A percentile compares a stretch with the other conserved stretches of the same genome.
Conservation (phyloP, 1,140 invertebrate genomes). For the Drosophila cardini region DNA sequence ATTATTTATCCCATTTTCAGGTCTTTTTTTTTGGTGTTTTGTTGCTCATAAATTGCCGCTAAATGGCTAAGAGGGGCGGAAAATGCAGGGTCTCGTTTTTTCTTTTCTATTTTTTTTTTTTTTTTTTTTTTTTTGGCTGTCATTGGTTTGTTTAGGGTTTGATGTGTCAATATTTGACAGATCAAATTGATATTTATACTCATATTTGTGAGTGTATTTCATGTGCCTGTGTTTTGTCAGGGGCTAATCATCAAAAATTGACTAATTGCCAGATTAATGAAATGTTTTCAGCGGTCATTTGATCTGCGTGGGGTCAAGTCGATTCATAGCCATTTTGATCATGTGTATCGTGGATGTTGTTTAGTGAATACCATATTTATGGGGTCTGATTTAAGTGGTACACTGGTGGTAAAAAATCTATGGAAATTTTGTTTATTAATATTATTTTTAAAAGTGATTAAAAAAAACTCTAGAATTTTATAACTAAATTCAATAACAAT, state of each 20-base stretch:
- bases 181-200: slow-evolving; percentile 83
- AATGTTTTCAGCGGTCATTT: slow-evolving; percentile 24
- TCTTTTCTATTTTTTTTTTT: too few species aligned
- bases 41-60: slow-evolving; percentile 81
- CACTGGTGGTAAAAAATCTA: too few species aligned
- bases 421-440: too few species aligned
- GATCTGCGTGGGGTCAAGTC: slow-evolving; percentile 41
- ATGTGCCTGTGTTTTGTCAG: slow-evolving; percentile 45
- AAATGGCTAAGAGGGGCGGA: slow-evolving; percentile 52
- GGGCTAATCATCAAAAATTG: slow-evolving; percentile 49
- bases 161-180: slow-evolving; percentile 84
- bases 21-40: slow-evolving; percentile 74
- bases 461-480: too few species aligned
- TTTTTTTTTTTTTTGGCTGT: slow-evolving; percentile 40
- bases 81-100: slow-evolving; percentile 20
- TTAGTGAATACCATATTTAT: too few species aligned
- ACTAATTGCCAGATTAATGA: slow-evolving; percentile 77
- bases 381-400: too few species aligned
- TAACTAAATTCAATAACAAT: too few species aligned
- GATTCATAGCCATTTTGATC: background rate
- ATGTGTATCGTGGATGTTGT: background rate
- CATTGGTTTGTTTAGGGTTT: slow-evolving; percentile 83
- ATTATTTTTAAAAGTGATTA: too few species aligned
- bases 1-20: slow-evolving; percentile 72
- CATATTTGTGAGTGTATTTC: slow-evolving; percentile 46